Evolutionary conservation across 2,797 vertebrate genomes (phyloP).

Genomic region (Leptodactylus fallax): DNA sequence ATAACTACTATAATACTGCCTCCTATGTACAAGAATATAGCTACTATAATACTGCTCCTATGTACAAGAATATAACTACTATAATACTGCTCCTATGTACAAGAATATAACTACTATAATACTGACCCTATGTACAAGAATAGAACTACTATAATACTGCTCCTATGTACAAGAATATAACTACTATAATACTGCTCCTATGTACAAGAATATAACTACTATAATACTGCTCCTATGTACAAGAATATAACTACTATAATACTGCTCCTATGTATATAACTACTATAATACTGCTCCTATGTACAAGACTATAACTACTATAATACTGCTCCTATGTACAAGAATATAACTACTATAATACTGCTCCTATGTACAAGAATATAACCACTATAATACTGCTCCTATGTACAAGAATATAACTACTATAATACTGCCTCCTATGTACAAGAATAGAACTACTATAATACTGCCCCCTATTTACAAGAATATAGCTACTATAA

Average conservation of each 20-base stretch:
- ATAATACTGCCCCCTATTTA: conserved; percentile 4
- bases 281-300: background rate
- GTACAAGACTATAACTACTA: too few species aligned
- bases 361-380: conserved; percentile 1
- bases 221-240: conserved; percentile 14
- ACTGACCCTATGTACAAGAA: conserved; percentile 2
- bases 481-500: conserved; percentile 2
- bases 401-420: conserved; percentile 13
- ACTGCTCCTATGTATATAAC: conserved; percentile 13
- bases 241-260: conserved; percentile 21
- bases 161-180: conserved; percentile 3
- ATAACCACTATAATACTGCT: conserved; percentile 8
- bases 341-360: conserved; percentile 23
- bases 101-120: too few species aligned
- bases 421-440: conserved; percentile 11
- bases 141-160: conserved; percentile 28
- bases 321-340: conserved; percentile 14
- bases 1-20: conserved; percentile 23
- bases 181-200: conserved; percentile 7
- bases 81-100: too few species aligned
- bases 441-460: conserved; percentile 3
- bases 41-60: too few species aligned
- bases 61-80: too few species aligned
- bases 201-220: conserved; percentile 20
- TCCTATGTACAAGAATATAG: conserved; percentile 6